Evolutionary conservation across 2,888 invertebrate genomes (phyloP), one percentile per base, ranked within the genome.

Genomic region (Caenorhabditis panamensis): DNA sequence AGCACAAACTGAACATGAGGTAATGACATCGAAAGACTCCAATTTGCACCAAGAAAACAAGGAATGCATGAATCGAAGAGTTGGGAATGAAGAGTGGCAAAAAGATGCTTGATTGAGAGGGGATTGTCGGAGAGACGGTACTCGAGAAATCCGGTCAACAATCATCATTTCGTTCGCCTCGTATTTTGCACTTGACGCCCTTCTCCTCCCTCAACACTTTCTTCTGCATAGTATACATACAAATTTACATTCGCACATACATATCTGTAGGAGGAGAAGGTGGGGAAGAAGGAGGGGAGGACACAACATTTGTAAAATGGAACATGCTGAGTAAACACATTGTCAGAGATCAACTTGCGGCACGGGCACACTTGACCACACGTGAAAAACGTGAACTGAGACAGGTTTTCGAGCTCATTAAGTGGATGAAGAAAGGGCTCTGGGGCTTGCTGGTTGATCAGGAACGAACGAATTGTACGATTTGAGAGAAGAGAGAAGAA

Each of bases 101-200:
- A 37, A 61, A 71, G 41, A 54, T 64, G 72, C 63, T 47, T 72
- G 71, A 63, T 63, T 73, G 64, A 51, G 73, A 51, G 36, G 11
- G 26, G 22, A 62, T 63, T 54, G 63, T 49, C 18, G 69, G 59
- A 56, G 59, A 36, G 51, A 51, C 41, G 36, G 75, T 67, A 76
- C 75, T 76, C 73, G 73, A 73, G 66, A 73, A 73, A 73, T 73
- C 73, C 73, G 73, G 73, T 73, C 73, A 73, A 66, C 73, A 66
- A 64, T 66, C 59, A 41, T 73, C 66, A 59, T 73, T 66, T 51
- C 47, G 37, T 56, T 71, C 62, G 71, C 28, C 22, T 62, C 61
- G 62, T 71, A 71, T 73, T 73, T 66, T 73, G 73, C 73, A 73
- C 73, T 73, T 73, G 73, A 73, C 73, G 73, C 73, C 73, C 59